Conservation (phyloP, 2,797 vertebrate genomes). For the Lacerta agilis region DNA sequence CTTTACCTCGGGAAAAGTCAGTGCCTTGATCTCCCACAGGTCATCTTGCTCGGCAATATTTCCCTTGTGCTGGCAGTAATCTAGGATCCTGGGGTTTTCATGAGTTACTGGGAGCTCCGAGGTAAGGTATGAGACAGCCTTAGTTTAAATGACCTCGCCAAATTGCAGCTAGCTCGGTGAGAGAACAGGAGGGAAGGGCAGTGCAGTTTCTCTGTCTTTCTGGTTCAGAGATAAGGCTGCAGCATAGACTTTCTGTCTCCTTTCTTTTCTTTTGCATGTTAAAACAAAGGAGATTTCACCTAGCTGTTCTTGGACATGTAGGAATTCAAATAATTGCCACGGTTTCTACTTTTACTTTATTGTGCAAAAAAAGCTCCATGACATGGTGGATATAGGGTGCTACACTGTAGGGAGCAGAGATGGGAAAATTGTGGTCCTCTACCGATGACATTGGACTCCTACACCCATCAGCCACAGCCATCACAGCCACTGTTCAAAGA, state of each 20-base stretch:
- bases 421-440: too few species aligned
- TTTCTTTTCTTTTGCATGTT: neutral
- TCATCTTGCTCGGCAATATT: neutral
- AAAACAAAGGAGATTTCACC: too few species aligned
- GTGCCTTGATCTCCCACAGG: neutral
- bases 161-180: neutral
- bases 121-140: neutral
- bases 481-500: too few species aligned
- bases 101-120: neutral
- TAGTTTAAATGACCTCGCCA: neutral
- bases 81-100: neutral
- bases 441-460: too few species aligned
- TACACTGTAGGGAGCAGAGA: neutral
- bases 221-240: neutral
- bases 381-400: neutral
- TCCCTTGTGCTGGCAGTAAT: neutral
- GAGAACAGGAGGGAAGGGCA: neutral
- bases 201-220: neutral
- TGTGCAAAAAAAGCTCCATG: neutral
- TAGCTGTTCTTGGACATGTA: neutral
- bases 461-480: too few species aligned
- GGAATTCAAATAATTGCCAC: neutral
- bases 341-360: neutral
- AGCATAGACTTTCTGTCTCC: neutral
- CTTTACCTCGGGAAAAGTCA: neutral